Percentiles rank a stretch among this genome's conserved stretches.
Evolutionary conservation across 1,140 invertebrate genomes (phyloP).

Genomic region (Brevipalpus yothersi): DNA sequence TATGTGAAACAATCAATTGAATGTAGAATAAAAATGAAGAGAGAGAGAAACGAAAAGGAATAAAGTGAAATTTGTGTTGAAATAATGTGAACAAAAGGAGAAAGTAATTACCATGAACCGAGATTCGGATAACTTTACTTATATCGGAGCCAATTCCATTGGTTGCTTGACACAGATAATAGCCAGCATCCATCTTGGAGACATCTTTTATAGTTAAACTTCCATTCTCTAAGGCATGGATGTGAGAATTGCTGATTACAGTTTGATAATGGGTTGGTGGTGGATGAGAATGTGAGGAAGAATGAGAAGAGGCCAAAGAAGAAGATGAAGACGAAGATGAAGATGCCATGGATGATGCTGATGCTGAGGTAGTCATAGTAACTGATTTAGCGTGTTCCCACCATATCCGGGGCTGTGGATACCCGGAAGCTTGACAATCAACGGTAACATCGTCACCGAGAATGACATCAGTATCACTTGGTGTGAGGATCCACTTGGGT

Average conservation of each 20-base stretch:
- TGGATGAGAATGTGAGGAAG: too few relatives aligned
- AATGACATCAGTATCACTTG: slow-evolving; percentile 56
- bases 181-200: slow-evolving; percentile 18
- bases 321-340: background rate
- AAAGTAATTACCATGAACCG: slow-evolving; percentile 21
- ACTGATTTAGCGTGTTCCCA: slow-evolving; percentile 20
- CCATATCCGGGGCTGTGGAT: slow-evolving; percentile 20
- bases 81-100: background rate
- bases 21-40: background rate
- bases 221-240: slow-evolving; percentile 21
- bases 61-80: background rate
- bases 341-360: background rate
- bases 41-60: background rate
- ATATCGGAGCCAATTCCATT: slow-evolving; percentile 23
- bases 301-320: too few relatives aligned
- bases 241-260: slow-evolving; percentile 15
- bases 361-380: background rate
- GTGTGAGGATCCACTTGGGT: slow-evolving; percentile 69
- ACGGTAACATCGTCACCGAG: slow-evolving; percentile 56
- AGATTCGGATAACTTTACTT: slow-evolving; percentile 23
- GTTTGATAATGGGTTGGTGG: slow-evolving; percentile 10
- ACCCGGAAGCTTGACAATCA: slow-evolving; percentile 31
- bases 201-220: slow-evolving; percentile 20
- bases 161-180: slow-evolving; percentile 21
- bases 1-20: background rate